Conservation (phyloP, 2,888 invertebrate species). For the Lapara coniferarum region DNA sequence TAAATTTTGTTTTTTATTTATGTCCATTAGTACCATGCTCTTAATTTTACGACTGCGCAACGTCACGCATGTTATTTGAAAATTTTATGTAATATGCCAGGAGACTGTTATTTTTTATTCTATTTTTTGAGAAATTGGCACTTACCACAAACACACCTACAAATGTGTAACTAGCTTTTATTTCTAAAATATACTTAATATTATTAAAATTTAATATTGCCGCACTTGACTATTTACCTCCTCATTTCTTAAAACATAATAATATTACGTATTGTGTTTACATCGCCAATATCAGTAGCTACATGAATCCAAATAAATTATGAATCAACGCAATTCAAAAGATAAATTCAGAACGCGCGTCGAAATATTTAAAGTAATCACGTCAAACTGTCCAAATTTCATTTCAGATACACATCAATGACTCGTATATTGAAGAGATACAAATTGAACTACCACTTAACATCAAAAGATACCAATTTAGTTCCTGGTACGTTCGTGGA, state of each 20-base stretch:
- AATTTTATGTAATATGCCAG: background rate
- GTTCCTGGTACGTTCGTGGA: conserved; percentile 88
- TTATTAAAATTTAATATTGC: too few species aligned
- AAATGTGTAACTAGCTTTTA: too few species aligned
- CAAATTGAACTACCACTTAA: conserved; percentile 88
- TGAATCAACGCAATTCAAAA: background rate
- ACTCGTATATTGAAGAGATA: conserved; percentile 92
- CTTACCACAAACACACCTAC: too few species aligned
- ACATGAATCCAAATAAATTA: too few species aligned
- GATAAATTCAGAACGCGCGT: background rate
- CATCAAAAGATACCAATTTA: conserved; percentile 73
- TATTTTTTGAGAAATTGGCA: too few species aligned
- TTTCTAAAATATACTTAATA: too few species aligned
- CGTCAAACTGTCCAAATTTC: conserved; percentile 22
- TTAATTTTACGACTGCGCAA: too few species aligned
- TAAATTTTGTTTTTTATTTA: too few species aligned
- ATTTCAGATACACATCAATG: conserved; percentile 89
- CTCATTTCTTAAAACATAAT: too few species aligned
- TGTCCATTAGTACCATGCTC: too few species aligned
- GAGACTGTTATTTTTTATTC: background rate
- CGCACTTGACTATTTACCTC: too few species aligned
- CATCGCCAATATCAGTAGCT: background rate
- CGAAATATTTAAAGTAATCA: conserved; percentile 25
- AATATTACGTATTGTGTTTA: background rate
- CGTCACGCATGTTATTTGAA: background rate